These are phyloP conservation scores for Zootermopsis nevadensis DNA, from an alignment of 2,888 invertebrate genomes.

Conservation along the genomic window DNA sequence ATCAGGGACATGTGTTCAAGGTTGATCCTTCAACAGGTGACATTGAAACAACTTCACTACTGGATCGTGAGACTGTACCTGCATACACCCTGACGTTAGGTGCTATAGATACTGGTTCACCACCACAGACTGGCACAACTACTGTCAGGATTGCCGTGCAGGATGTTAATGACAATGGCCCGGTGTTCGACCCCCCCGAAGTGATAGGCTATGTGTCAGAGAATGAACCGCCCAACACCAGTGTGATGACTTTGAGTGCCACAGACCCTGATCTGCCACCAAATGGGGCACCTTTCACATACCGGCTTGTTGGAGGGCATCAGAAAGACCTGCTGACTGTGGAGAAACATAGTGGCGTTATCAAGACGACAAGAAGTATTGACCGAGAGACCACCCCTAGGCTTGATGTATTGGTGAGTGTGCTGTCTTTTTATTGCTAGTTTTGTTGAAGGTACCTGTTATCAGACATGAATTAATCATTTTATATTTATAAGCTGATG, in stretches of 20 bases:
- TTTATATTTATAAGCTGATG: no score
- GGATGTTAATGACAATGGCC: constrained; percentile 95
- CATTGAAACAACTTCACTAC: constrained; percentile 76
- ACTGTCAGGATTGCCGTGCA: constrained; percentile 81
- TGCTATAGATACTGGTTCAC: constrained; percentile 88
- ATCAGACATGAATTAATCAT: no score
- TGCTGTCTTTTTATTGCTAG: neutral
- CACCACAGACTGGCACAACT: constrained; percentile 92
- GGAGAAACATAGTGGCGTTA: constrained; percentile 82
- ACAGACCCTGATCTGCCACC: constrained; percentile 90
- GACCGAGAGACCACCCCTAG: constrained; percentile 85
- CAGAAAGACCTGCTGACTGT: constrained; percentile 81
- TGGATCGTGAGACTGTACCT: constrained; percentile 85
- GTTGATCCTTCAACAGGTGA: constrained; percentile 88
- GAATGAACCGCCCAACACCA: constrained; percentile 86
- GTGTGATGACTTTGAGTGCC: constrained; percentile 86
- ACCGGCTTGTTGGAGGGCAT: constrained; percentile 80
- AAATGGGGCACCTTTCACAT: constrained; percentile 91
- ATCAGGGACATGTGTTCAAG: constrained; percentile 84
- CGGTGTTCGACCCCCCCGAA: constrained; percentile 78
- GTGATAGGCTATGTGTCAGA: constrained; percentile 84
- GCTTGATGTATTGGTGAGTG: constrained; percentile 72
- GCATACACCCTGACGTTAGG: constrained; percentile 82
- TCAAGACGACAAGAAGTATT: constrained; percentile 81
- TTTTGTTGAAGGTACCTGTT: neutral